Percentiles rank a stretch among this genome's conserved stretches.
These are phyloP conservation scores for Galendromus occidentalis DNA, from an alignment of 1,140 invertebrate species.

Conservation along the genomic window DNA sequence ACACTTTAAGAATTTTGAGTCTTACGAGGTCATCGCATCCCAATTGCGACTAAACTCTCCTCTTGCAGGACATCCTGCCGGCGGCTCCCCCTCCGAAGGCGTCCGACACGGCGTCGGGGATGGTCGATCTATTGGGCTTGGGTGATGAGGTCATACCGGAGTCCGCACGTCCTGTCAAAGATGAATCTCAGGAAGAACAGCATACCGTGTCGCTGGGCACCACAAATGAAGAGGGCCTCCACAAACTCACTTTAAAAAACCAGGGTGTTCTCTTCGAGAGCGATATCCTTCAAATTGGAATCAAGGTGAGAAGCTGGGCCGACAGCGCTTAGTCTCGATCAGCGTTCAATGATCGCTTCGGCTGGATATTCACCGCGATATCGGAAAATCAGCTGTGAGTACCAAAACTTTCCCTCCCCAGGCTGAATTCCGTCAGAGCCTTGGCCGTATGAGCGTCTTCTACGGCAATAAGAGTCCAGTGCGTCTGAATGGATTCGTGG, in stretches of 20 bases:
- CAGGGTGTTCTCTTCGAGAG: conserved; percentile 94
- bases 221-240: conserved; percentile 46
- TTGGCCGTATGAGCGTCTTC: conserved; percentile 79
- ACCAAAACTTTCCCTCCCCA: neutral
- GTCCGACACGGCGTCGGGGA: conserved; percentile 28
- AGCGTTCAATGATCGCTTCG: no score
- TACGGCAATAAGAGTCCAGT: conserved; percentile 80
- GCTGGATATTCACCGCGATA: no score
- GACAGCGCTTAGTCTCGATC: no score
- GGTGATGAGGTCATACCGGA: neutral
- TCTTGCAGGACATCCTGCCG: conserved; percentile 6
- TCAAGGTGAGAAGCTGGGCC: conserved; percentile 38
- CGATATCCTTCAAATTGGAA: conserved; percentile 88
- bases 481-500: conserved; percentile 38
- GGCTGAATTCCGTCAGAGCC: conserved; percentile 79
- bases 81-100: conserved; percentile 17
- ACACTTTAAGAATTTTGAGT: neutral
- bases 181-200: neutral
- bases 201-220: conserved; percentile 13
- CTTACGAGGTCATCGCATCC: neutral
- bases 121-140: neutral
- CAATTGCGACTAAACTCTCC: neutral
- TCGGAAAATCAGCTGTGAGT: no score
- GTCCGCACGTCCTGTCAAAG: neutral
- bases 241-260: conserved; percentile 80